Percentiles rank a stretch among this genome's conserved stretches.
These are phyloP conservation scores for Cetoscarus ocellatus DNA, from an alignment of 2,797 vertebrate species.

Conservation along the genomic window DNA sequence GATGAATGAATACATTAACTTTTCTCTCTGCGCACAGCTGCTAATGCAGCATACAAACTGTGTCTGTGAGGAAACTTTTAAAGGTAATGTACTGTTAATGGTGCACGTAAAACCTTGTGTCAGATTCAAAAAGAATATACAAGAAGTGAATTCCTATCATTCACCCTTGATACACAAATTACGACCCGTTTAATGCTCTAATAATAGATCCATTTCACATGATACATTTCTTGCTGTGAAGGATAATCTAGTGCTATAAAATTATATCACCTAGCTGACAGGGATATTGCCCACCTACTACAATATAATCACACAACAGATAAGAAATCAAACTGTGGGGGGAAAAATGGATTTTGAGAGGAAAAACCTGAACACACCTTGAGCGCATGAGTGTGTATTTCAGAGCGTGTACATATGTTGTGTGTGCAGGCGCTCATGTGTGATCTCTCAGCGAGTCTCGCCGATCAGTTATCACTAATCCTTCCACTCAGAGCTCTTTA, in stretches of 20 bases:
- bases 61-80: conserved; percentile 5
- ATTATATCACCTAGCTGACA: conserved; percentile 74
- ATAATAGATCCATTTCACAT: conserved; percentile 72
- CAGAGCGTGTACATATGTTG: conserved; percentile 27
- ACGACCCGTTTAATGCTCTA: conserved; percentile 66
- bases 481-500: conserved; percentile 80
- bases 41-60: conserved; percentile 20
- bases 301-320: conserved; percentile 72
- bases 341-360: conserved; percentile 62
- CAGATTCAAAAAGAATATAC: conserved; percentile 35
- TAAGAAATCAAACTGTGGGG: conserved; percentile 73
- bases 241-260: conserved; percentile 77
- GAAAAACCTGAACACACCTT: conserved; percentile 42
- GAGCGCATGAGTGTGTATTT: conserved; percentile 4
- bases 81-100: conserved; percentile 10
- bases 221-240: conserved; percentile 66
- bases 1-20: conserved; percentile 61
- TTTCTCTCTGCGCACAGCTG: conserved; percentile 15
- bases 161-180: conserved; percentile 57
- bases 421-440: conserved; percentile 37
- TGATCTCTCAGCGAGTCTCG: conserved; percentile 65
- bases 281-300: conserved; percentile 73
- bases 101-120: conserved; percentile 8
- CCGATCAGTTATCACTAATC: conserved; percentile 82
- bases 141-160: conserved; percentile 38